phyloP scores from a whole-genome alignment of 2,888 invertebrate genomes.

The Agrotis segetum region DNA sequence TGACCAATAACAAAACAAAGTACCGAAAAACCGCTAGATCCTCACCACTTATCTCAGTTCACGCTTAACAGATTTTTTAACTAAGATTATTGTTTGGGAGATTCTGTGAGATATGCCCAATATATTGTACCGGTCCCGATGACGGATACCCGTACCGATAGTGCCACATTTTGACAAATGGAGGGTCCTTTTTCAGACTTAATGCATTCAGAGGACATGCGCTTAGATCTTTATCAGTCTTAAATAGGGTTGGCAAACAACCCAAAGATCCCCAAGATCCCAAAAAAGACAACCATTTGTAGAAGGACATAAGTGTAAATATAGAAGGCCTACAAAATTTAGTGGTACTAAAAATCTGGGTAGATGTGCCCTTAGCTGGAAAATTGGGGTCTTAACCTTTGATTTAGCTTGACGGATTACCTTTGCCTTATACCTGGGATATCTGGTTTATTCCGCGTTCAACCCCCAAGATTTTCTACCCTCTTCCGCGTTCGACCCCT shows the following conservation, averaged over 20 bases:
- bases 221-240: conserved; percentile 78
- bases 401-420: conserved; percentile 37
- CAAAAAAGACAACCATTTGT: conserved; percentile 19
- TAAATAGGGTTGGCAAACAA: conserved; percentile 56
- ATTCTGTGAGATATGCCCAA: conserved; percentile 85
- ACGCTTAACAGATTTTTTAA: conserved; percentile 55
- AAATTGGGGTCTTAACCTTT: conserved; percentile 42
- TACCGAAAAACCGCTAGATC: conserved; percentile 5
- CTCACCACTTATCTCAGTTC: conserved; percentile 40
- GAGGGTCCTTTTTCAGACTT: conserved; percentile 83
- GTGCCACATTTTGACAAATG: conserved; percentile 89
- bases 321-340: conserved; percentile 21
- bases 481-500: no score
- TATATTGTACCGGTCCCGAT: conserved; percentile 84
- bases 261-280: conserved; percentile 3
- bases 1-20: neutral
- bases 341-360: conserved; percentile 40
- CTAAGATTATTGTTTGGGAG: conserved; percentile 71
- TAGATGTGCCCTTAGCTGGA: conserved; percentile 27
- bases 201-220: conserved; percentile 79
- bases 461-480: no score
- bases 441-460: no score
- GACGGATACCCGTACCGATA: conserved; percentile 87
- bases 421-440: conserved; percentile 41
- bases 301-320: neutral